Conservation (phyloP, 2,113 vertebrate genomes). For the Sebastes fasciatus region DNA sequence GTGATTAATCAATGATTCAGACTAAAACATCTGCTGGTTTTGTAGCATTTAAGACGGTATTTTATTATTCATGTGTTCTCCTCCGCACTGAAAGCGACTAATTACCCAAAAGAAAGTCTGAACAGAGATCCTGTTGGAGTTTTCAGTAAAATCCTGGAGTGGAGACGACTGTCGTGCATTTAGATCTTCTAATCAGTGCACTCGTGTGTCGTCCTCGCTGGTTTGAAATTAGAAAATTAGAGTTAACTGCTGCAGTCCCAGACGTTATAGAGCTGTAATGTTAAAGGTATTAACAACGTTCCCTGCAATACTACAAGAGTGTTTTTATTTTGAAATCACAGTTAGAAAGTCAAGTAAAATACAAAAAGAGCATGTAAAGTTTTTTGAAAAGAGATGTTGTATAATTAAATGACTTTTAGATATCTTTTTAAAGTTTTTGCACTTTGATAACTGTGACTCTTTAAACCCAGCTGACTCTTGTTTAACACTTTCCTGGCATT, state of each 20-base stretch:
- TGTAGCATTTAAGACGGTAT: conserved; percentile 40
- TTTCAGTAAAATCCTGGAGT: conserved; percentile 40
- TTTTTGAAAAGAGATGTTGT: neutral
- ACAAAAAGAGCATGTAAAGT: neutral
- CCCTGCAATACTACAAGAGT: neutral
- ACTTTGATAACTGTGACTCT: neutral
- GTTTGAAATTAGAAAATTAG: conserved; percentile 55
- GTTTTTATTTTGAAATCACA: neutral
- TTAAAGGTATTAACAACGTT: neutral
- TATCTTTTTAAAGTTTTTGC: neutral
- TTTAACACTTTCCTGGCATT: neutral
- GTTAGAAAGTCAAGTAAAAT: neutral
- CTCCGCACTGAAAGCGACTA: conserved; percentile 35
- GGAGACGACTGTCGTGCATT: conserved; percentile 44
- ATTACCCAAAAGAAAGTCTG: conserved; percentile 57
- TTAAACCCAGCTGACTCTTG: neutral
- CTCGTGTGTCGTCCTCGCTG: conserved; percentile 30
- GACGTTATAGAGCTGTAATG: conserved; percentile 1
- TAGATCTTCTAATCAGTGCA: conserved; percentile 57
- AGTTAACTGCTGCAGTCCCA: conserved; percentile 24
- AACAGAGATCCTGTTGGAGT: conserved; percentile 33
- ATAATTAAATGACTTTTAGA: neutral
- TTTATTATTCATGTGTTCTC: conserved; percentile 62
- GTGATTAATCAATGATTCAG: conserved; percentile 46
- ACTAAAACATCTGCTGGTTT: conserved; percentile 41